Base-by-base conservation (phyloP, 2,888 invertebrate species). In the Myopa testacea region DNA sequence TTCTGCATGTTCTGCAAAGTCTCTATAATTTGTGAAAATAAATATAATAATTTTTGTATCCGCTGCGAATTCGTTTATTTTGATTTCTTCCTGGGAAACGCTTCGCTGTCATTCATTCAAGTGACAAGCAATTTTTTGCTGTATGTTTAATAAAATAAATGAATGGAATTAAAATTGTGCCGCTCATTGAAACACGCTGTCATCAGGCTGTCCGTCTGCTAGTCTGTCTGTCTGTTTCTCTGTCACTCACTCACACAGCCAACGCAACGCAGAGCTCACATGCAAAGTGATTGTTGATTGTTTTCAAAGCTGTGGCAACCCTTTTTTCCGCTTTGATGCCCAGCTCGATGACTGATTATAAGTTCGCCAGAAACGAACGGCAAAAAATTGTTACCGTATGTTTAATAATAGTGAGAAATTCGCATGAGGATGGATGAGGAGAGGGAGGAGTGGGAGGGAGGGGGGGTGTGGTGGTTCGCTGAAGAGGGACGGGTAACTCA, bases 291-390 rank as follows among this genome's bases (percentile, higher is more conserved):
- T 45, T 38, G 37, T 58, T 37, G 37, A 37, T 38, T 14, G 37
- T 63, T 65, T 14, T 65, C 4, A 16, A 12, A 26, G 38, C 34
- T 19, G 14, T 10, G n/a, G 65, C 45, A 16, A n/a, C 16, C 65
- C n/a, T 38, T 37, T 65, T 65, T 65, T 65, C 65, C 10, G 65
- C 34, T 38, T 65, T 65, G 38, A 37, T 65, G 65, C 65, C 65
- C 65, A 34, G 62, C 62, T 26, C 19, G n/a, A 62, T 19, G 62
- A 65, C 65, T 65, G 37, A 38, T 65, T 38, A 34, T 16, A 16
- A 12, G 65, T 63, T 63, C 4, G 12, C 65, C 12, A 37, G 34
- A 3, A 65, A 55, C 14, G 16, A n/a, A 12, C n/a, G 14, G 16
- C 4, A 10, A 3, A 4, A 55, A 14, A 14, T 5, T 55, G 14